These are phyloP conservation scores for Oreocharis arfaki DNA, from an alignment of 2,113 vertebrate species.

Conservation along the genomic window DNA sequence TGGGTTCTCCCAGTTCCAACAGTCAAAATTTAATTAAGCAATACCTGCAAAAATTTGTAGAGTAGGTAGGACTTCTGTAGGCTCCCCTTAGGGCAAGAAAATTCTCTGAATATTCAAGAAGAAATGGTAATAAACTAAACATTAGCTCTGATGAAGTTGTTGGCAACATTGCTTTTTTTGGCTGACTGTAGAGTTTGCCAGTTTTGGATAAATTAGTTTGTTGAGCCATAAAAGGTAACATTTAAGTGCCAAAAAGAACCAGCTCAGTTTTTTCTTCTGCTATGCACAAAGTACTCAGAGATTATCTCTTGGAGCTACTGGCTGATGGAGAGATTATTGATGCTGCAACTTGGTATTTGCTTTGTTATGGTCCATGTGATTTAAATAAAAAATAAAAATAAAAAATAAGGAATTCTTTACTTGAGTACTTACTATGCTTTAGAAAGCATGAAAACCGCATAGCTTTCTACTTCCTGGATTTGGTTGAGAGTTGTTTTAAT, in stretches of 20 bases:
- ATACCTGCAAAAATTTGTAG: not conserved
- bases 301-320: not conserved
- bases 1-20: not conserved
- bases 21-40: not conserved
- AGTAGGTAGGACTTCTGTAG: not conserved
- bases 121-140: not conserved
- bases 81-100: not conserved
- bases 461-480: not conserved
- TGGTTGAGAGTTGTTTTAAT: not conserved
- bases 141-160: too few relatives aligned
- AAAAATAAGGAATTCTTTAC: not conserved
- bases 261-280: not conserved
- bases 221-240: fast-evolving
- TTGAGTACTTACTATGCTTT: not conserved
- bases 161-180: not conserved
- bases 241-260: not conserved
- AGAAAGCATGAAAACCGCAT: not conserved
- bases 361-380: not conserved
- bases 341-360: not conserved
- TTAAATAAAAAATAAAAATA: not conserved
- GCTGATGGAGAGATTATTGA: not conserved
- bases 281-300: not conserved
- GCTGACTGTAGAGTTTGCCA: not conserved
- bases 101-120: not conserved
- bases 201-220: not conserved